Conservation (phyloP, 2,113 vertebrate genomes). For the Micronycteris hirsuta region DNA sequence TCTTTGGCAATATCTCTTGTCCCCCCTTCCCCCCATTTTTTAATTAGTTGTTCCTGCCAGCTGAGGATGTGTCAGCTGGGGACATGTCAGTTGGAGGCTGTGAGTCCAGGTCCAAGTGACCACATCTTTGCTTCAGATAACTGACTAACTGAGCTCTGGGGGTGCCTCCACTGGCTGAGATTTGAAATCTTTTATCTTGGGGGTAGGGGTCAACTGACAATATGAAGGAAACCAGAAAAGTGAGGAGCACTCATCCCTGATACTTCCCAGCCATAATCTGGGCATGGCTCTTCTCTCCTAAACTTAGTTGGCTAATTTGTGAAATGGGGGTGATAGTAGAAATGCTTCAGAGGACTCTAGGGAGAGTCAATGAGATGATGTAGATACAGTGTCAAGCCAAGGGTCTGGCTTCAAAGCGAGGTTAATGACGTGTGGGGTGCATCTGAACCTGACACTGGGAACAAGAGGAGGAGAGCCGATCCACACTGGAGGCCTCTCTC, state of each 20-base stretch:
- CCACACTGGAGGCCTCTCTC: background rate
- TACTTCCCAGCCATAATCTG: background rate
- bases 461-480: background rate
- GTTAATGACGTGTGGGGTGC: background rate
- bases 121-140: background rate
- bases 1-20: background rate
- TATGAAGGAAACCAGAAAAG: background rate
- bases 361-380: background rate
- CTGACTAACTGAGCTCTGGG: background rate
- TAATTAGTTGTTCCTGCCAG: background rate
- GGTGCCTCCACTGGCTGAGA: background rate
- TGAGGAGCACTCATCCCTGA: background rate
- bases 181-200: background rate
- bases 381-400: background rate
- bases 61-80: background rate
- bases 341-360: background rate
- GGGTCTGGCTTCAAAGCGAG: background rate
- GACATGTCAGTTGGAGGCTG: background rate
- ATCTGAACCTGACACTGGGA: background rate
- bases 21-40: background rate
- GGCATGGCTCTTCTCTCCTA: background rate
- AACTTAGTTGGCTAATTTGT: background rate
- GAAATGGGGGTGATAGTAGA: background rate
- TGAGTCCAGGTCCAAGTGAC: background rate
- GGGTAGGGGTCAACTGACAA: background rate